phyloP scores from a whole-genome alignment of 2,888 invertebrate genomes.

The Mystacides longicornis region DNA sequence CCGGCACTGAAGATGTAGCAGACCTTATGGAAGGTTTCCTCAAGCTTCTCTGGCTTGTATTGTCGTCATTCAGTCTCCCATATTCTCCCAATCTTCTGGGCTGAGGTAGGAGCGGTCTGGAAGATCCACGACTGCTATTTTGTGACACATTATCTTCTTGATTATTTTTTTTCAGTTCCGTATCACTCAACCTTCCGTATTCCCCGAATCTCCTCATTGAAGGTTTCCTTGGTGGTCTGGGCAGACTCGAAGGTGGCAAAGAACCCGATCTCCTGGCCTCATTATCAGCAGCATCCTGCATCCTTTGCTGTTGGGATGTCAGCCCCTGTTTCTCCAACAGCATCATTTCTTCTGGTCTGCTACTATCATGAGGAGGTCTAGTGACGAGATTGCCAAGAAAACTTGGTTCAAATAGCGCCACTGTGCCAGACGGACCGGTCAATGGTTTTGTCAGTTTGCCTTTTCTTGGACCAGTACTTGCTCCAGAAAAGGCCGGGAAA shows the following conservation, averaged over 20 bases:
- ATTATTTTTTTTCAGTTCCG: conserved; percentile 40
- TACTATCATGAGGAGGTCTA: conserved; percentile 35
- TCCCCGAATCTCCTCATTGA: conserved; percentile 51
- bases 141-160: conserved; percentile 35
- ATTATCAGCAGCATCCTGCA: conserved; percentile 41
- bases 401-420: conserved; percentile 28
- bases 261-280: conserved; percentile 44
- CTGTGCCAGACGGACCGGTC: conserved; percentile 32
- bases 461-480: conserved; percentile 67
- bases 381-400: conserved; percentile 40
- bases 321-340: conserved; percentile 70
- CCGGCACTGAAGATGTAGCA: conserved; percentile 40
- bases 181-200: conserved; percentile 56
- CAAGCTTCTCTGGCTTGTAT: conserved; percentile 32
- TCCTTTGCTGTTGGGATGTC: conserved; percentile 66
- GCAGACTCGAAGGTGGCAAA: conserved; percentile 65
- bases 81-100: conserved; percentile 49
- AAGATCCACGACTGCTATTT: conserved; percentile 36
- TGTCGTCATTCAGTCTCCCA: conserved; percentile 49
- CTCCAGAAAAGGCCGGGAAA: conserved; percentile 76
- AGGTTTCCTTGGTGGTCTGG: conserved; percentile 59
- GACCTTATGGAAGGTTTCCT: conserved; percentile 33
- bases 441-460: conserved; percentile 69
- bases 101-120: conserved; percentile 45
- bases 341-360: conserved; percentile 60